Evolutionary conservation across 1,140 invertebrate genomes (phyloP).

Genomic region (Saxidomus purpurata): DNA sequence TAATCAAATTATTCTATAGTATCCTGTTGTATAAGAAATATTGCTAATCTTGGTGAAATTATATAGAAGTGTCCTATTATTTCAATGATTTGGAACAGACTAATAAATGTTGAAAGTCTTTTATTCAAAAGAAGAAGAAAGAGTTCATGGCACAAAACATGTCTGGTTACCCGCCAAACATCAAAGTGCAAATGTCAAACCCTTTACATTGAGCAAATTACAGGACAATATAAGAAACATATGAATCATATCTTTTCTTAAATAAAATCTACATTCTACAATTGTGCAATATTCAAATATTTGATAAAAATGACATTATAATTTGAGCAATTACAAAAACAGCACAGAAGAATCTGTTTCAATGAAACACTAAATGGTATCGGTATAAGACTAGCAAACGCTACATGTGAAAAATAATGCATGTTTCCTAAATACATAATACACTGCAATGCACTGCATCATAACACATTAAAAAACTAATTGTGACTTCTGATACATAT

Average conservation of each 20-base stretch:
- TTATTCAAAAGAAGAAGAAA: too few species aligned
- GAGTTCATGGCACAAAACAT: not conserved
- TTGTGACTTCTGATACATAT: too few species aligned
- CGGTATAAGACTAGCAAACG: not conserved
- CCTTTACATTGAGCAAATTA: constrained; percentile 16
- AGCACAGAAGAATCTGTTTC: not conserved
- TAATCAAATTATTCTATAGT: not conserved
- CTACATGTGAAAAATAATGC: not conserved
- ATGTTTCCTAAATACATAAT: not conserved
- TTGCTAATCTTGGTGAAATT: too few species aligned
- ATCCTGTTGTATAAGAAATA: too few species aligned
- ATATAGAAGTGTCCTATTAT: too few species aligned
- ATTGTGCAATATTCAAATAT: constrained; percentile 29
- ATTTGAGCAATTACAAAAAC: constrained; percentile 33
- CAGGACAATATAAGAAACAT: constrained; percentile 1
- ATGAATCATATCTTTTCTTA: not conserved
- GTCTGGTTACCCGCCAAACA: not conserved
- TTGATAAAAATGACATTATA: not conserved
- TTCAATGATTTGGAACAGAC: too few species aligned
- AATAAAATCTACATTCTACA: constrained; percentile 32
- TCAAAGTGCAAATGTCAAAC: not conserved
- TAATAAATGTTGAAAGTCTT: not conserved
- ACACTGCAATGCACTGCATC: not conserved
- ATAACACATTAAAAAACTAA: too few species aligned
- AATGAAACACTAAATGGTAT: not conserved